phyloP scores from a whole-genome alignment of 2,113 vertebrate species.

The Microtus ochrogaster region DNA sequence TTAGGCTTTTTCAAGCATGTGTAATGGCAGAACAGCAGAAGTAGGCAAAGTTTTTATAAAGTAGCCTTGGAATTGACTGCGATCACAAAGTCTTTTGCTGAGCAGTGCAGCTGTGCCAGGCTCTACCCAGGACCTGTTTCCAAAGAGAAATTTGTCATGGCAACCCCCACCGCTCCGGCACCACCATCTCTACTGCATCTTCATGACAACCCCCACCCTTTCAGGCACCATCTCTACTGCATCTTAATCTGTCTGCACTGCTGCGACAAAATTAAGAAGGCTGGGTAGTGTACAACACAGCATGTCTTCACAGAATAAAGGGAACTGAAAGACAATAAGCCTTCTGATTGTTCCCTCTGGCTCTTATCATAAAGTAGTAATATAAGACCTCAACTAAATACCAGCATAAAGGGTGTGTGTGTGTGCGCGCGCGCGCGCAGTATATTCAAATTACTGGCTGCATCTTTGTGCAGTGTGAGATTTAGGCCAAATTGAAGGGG shows the following conservation, averaged over 20 bases:
- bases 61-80: background rate
- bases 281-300: background rate
- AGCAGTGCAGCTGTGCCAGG: background rate
- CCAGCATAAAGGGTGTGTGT: background rate
- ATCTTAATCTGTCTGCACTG: background rate
- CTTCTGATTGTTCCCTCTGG: background rate
- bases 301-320: background rate
- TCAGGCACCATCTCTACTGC: background rate
- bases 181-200: background rate
- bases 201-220: background rate
- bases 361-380: background rate
- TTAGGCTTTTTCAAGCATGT: background rate
- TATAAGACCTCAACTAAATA: background rate
- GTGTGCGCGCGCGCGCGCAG: background rate
- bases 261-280: background rate
- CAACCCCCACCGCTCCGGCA: background rate
- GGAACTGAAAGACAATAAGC: background rate
- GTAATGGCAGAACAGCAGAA: background rate
- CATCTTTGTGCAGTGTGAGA: background rate
- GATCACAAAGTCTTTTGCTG: background rate
- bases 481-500: background rate
- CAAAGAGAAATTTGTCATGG: background rate
- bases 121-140: background rate
- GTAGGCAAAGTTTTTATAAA: background rate
- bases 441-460: background rate